These are phyloP conservation scores for Nymphalis urticae DNA, from an alignment of 2,888 invertebrate genomes.

Conservation along the genomic window DNA sequence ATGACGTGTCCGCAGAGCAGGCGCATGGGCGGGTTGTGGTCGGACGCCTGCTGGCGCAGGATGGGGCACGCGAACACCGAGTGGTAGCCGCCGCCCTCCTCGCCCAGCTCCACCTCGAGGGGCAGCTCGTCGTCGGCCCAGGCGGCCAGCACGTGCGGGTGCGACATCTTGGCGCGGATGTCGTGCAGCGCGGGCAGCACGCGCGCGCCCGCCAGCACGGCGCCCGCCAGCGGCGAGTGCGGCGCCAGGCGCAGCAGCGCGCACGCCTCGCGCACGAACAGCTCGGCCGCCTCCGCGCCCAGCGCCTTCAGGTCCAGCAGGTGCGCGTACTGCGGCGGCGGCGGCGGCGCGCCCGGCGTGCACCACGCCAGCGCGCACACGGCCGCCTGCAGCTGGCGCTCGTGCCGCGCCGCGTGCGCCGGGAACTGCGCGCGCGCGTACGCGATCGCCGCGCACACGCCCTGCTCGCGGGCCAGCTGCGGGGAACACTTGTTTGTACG, in stretches of 20 bases:
- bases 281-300: constrained; percentile 87
- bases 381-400: constrained; percentile 69
- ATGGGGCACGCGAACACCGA: constrained; percentile 99
- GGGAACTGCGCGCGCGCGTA: constrained; percentile 94
- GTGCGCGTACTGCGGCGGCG: constrained; percentile 59
- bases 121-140: constrained; percentile 99
- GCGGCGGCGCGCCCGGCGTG: constrained; percentile 59
- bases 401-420: constrained; percentile 78
- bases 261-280: constrained; percentile 96
- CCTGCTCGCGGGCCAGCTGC: constrained; percentile 66
- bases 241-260: constrained; percentile 90
- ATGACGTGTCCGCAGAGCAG: constrained; percentile 99
- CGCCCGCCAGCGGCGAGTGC: constrained; percentile 90
- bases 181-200: constrained; percentile 97
- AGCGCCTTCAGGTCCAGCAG: constrained; percentile 63
- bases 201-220: constrained; percentile 95
- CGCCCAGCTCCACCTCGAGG: constrained; percentile 93
- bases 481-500: neutral
- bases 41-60: constrained; percentile 96
- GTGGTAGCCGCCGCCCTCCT: constrained; percentile 96
- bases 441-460: constrained; percentile 91
- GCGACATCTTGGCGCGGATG: constrained; percentile 83
- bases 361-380: constrained; percentile 77
- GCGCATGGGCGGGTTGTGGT: constrained; percentile 98
- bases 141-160: constrained; percentile 90